Percentiles rank a stretch among this genome's conserved stretches.
Conservation (phyloP, 2,797 vertebrate species). For the Bryconaethiops microstoma region DNA sequence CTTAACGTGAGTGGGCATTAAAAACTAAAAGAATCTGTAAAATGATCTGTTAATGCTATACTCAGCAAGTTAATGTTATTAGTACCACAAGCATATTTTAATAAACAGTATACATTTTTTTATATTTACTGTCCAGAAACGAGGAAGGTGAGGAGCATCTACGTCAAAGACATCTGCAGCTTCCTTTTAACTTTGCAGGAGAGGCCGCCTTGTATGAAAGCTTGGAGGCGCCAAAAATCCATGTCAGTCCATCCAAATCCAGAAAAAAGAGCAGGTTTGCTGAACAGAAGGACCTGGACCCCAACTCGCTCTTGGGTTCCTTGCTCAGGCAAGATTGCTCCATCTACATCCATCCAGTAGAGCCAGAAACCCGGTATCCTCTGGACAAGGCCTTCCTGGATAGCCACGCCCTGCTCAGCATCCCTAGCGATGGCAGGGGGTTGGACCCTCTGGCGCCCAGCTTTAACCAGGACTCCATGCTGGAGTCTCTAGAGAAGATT, state of each 20-base stretch:
- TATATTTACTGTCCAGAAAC: slow-evolving; percentile 48
- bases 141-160: slow-evolving; percentile 81
- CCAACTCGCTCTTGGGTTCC: slow-evolving; percentile 71
- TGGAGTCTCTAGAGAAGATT: slow-evolving; percentile 26
- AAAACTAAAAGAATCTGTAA: neutral
- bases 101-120: neutral
- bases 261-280: neutral
- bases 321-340: slow-evolving; percentile 72
- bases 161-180: slow-evolving; percentile 70
- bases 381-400: slow-evolving; percentile 69
- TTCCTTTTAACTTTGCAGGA: slow-evolving; percentile 75
- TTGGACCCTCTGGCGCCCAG: slow-evolving; percentile 1
- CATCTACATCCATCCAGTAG: slow-evolving; percentile 60
- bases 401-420: slow-evolving; percentile 36
- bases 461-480: slow-evolving; percentile 60
- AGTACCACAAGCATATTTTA: slow-evolving; percentile 54
- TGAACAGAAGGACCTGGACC: slow-evolving; percentile 4
- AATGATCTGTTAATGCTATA: too few species aligned
- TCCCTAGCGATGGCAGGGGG: neutral
- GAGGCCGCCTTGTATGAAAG: slow-evolving; percentile 76
- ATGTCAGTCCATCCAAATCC: neutral
- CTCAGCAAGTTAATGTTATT: neutral
- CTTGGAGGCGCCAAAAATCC: slow-evolving; percentile 15
- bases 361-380: slow-evolving; percentile 51
- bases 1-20: slow-evolving; percentile 70